Conservation (phyloP, 2,888 invertebrate species). For the Noctua comes region DNA sequence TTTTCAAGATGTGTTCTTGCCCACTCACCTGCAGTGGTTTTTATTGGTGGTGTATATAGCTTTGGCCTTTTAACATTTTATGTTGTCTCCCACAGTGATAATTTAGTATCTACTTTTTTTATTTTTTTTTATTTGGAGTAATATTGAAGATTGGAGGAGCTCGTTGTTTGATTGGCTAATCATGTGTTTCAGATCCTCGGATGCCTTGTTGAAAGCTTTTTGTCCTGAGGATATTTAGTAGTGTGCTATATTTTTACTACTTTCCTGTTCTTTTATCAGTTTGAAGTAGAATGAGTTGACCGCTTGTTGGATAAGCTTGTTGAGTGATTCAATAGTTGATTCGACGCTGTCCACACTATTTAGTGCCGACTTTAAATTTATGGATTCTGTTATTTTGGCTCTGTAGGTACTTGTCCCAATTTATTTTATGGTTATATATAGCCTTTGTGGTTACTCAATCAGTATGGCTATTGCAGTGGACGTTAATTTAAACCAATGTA, state of each 20-base stretch:
- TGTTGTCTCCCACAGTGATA: not conserved
- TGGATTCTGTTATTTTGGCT: conserved; percentile 1
- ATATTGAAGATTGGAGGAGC: not conserved
- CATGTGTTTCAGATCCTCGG: conserved; percentile 5
- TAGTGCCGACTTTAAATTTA: not conserved
- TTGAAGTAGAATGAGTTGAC: too few relatives aligned
- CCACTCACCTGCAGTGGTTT: not conserved
- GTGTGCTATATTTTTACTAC: conserved; percentile 2
- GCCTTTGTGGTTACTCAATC: not conserved
- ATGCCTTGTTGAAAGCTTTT: not conserved
- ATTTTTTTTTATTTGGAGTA: too few relatives aligned
- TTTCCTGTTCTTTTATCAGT: not conserved
- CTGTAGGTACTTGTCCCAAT: not conserved
- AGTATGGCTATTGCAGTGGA: not conserved
- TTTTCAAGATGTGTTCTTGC: not conserved
- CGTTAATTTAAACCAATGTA: not conserved
- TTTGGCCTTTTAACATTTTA: not conserved
- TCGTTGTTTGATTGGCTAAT: not conserved
- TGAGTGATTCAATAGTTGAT: not conserved
- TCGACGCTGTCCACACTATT: not conserved
- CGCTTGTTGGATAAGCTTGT: not conserved
- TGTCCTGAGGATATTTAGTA: not conserved
- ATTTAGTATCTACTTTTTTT: conserved; percentile 1
- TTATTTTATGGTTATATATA: not conserved
- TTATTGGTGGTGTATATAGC: conserved; percentile 5